Conservation (phyloP, 2,888 invertebrate genomes). For the Nipponacmea schrenckii region DNA sequence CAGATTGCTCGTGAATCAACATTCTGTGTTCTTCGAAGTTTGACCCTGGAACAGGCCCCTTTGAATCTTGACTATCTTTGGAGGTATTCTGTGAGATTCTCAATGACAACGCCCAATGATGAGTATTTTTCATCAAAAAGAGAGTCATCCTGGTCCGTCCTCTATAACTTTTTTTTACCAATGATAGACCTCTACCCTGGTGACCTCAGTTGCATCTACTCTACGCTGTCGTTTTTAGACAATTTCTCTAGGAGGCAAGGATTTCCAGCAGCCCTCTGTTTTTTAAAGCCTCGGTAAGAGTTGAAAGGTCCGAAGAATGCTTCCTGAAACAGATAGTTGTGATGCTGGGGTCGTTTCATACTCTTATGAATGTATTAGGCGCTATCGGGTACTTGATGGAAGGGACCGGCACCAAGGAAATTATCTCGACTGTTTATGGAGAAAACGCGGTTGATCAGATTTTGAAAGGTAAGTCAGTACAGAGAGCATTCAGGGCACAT, state of each 20-base stretch:
- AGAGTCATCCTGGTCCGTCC: neutral
- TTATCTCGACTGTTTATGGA: neutral
- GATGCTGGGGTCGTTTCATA: neutral
- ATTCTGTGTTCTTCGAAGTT: too few species aligned
- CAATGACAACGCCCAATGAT: neutral
- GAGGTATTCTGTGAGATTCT: neutral
- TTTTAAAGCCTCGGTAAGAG: neutral
- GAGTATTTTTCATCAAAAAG: neutral
- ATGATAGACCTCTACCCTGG: too few species aligned
- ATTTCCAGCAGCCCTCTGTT: neutral
- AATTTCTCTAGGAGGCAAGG: neutral
- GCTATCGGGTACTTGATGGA: neutral
- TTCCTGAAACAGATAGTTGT: neutral
- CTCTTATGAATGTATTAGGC: neutral
- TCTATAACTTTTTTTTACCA: neutral
- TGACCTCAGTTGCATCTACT: neutral
- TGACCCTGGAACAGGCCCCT: too few species aligned
- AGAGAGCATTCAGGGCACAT: neutral
- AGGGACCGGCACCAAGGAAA: neutral
- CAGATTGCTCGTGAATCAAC: too few species aligned
- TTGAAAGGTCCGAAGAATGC: neutral
- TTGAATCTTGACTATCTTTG: neutral
- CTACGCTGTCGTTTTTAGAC: neutral
- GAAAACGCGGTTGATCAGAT: neutral
- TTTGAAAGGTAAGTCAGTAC: neutral